Conservation (phyloP, 2,888 invertebrate genomes). For the Cantharis lateralis region DNA sequence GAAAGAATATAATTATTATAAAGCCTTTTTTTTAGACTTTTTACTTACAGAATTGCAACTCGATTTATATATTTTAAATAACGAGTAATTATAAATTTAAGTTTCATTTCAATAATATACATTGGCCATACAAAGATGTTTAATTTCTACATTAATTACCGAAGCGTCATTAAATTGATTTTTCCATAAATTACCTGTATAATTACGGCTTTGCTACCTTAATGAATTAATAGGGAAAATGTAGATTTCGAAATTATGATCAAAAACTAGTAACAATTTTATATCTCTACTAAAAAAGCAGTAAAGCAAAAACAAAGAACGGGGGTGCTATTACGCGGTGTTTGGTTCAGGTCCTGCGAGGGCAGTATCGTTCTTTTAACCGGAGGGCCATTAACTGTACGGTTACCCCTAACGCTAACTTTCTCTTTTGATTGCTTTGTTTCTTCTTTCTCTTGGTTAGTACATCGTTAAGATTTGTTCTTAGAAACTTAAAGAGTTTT, state of each 20-base stretch:
- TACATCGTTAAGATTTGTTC: conserved; percentile 44
- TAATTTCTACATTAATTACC: not conserved
- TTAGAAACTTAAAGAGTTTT: conserved; percentile 39
- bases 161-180: no score
- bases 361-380: conserved; percentile 42
- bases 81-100: no score
- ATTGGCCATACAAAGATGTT: no score
- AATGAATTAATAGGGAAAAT: not conserved
- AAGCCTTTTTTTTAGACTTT: no score
- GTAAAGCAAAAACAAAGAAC: conserved; percentile 36
- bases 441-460: conserved; percentile 42
- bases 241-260: not conserved
- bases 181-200: not conserved
- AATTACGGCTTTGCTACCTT: not conserved
- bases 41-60: no score
- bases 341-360: conserved; percentile 39
- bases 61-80: no score
- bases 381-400: conserved; percentile 42
- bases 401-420: conserved; percentile 43
- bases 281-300: conserved; percentile 37
- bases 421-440: conserved; percentile 45
- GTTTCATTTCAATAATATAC: no score
- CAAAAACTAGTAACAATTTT: conserved; percentile 31
- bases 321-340: conserved; percentile 37
- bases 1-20: not conserved